These are phyloP conservation scores for Tenthredo amoena DNA, from an alignment of 2,888 invertebrate species.

Conservation along the genomic window DNA sequence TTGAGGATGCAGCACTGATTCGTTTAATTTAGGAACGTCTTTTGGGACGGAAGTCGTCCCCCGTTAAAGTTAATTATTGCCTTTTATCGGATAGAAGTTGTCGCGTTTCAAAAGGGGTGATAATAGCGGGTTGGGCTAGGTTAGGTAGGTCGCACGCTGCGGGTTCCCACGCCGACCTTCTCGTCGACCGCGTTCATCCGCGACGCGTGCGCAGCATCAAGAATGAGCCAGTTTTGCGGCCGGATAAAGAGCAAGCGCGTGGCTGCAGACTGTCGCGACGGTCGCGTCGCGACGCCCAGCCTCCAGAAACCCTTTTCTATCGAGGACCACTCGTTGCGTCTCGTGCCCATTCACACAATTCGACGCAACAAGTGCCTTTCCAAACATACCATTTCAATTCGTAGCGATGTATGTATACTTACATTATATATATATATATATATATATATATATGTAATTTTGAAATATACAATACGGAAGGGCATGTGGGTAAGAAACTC, in stretches of 20 bases:
- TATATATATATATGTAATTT: not conserved
- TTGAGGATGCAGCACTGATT: slow-evolving; percentile 34
- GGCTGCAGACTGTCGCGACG: slow-evolving; percentile 8
- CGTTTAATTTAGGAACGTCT: slow-evolving; percentile 41
- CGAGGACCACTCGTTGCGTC: slow-evolving; percentile 37
- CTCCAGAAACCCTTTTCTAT: slow-evolving; percentile 20
- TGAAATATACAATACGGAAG: not conserved
- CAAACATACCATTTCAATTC: not conserved
- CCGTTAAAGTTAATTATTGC: slow-evolving; percentile 46
- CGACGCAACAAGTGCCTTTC: slow-evolving; percentile 37
- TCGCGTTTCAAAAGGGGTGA: slow-evolving; percentile 34
- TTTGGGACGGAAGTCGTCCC: slow-evolving; percentile 45
- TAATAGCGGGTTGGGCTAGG: slow-evolving; percentile 17
- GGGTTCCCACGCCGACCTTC: slow-evolving; percentile 50
- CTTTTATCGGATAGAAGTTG: slow-evolving; percentile 37
- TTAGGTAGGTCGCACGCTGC: slow-evolving; percentile 29
- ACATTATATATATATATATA: not conserved
- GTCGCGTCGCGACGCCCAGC: slow-evolving; percentile 31
- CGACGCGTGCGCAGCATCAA: slow-evolving; percentile 49
- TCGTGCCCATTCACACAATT: not conserved
- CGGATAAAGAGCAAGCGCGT: slow-evolving; percentile 37
- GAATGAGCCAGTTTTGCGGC: slow-evolving; percentile 42
- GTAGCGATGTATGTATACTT: not conserved
- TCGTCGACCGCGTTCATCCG: slow-evolving; percentile 40
- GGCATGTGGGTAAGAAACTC: slow-evolving; percentile 22